Evolutionary conservation across 1,140 invertebrate species (phyloP), one percentile per base, ranked within the genome.

Genomic region (Drosophila kepulauana): DNA sequence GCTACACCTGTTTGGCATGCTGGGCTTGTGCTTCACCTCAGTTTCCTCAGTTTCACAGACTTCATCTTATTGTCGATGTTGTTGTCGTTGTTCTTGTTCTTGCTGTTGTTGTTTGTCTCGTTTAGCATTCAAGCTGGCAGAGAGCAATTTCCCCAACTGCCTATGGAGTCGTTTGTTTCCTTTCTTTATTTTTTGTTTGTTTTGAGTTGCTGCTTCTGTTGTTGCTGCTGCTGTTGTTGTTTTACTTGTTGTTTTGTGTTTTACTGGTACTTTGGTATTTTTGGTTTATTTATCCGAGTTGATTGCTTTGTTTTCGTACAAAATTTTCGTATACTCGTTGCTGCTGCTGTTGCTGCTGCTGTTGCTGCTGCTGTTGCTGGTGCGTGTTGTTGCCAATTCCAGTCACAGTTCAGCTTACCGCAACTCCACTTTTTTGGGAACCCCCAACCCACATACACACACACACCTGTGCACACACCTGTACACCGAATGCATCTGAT

Each of bases 241-340:
- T 48, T 30, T 51, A 68, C 33, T 73, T 59, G 64, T 69, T 75
- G 66, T 51, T 63, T 59, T 59, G 48, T 88, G 70, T 67, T 74
- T 88, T 81, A 82, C 84, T 79, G 71, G 85, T 84, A 78, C 84
- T 82, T 80, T 79, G 84, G 64, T 52, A 88, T 88, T 88, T 88
- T 88, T 88, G 85, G 85, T 89, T 88, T 88, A 89, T 88, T 88
- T 88, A 89, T 87, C 71, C 85, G 79, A 81, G 78, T 73, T 88
- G 85, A 88, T 88, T 88, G 85, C 85, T 88, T 88, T 88, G 85
- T 88, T 88, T 88, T 88, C 70, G 48, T 82, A 80, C 67, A 64
- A 43, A 88, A 84, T 87, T 87, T 81, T 80, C 77, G 82, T 79
- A 82, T 76, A 65, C 35, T 38, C 35, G 35, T 38, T 38, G 35